Conservation (phyloP, 1,140 invertebrate species). For the Aporrectodea caliginosa region DNA sequence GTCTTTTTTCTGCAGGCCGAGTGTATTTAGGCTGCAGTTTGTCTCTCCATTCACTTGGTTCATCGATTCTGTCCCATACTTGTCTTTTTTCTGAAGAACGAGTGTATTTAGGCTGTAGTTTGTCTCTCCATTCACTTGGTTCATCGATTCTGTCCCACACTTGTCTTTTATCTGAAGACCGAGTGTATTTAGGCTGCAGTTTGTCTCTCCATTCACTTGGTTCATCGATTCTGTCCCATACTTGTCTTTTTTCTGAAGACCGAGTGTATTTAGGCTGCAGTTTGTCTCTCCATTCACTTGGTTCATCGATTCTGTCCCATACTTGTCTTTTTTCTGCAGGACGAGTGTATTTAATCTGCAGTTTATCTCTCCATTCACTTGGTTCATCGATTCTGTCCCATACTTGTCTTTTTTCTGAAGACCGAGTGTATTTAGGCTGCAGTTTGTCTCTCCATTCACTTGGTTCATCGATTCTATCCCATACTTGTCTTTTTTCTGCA, state of each 20-base stretch:
- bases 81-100: background rate
- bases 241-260: background rate
- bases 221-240: background rate
- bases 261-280: background rate
- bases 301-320: background rate
- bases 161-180: background rate
- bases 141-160: background rate
- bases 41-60: background rate
- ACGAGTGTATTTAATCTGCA: background rate
- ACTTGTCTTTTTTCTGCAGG: background rate
- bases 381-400: background rate
- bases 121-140: background rate
- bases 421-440: too few species aligned
- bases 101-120: background rate
- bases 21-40: background rate
- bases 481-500: too few species aligned
- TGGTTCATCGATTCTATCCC: too few species aligned
- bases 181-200: background rate
- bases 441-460: too few species aligned
- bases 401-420: background rate
- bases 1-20: background rate
- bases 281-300: background rate
- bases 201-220: background rate
- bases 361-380: background rate
- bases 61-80: background rate